Evolutionary conservation across 2,113 vertebrate genomes (phyloP).

Genomic region (Cryptotis parvus): DNA sequence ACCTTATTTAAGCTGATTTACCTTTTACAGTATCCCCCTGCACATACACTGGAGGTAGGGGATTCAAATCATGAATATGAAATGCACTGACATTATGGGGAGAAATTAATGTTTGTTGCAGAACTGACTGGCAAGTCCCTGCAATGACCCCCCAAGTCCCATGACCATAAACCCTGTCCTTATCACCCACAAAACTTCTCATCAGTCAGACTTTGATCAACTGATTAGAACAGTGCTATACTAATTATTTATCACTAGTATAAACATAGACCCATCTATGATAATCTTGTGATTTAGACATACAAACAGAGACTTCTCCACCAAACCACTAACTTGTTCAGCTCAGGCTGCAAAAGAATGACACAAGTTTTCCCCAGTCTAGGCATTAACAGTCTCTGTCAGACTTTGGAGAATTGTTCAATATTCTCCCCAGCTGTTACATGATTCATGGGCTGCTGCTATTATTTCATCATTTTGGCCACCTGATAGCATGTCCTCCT

Average conservation of each 20-base stretch:
- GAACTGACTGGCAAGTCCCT: neutral
- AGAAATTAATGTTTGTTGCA: neutral
- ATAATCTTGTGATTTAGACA: neutral
- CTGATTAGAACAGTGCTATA: neutral
- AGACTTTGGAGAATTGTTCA: neutral
- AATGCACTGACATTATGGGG: neutral
- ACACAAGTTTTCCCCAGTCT: neutral
- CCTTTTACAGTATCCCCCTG: too few species aligned
- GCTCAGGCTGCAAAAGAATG: neutral
- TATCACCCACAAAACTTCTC: neutral
- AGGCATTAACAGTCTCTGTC: neutral
- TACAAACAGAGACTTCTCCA: neutral
- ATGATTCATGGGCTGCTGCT: constrained; percentile 40
- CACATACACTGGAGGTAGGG: too few species aligned
- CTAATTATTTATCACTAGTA: neutral
- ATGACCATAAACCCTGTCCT: neutral
- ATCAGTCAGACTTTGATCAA: neutral
- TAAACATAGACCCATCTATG: neutral
- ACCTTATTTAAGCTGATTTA: too few species aligned
- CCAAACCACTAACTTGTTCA: neutral
- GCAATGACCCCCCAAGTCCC: neutral
- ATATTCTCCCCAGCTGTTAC: constrained; percentile 1
- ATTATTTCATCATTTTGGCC: constrained; percentile 11
- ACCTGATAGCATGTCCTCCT: constrained; percentile 64
- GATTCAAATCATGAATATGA: too few species aligned